Base-by-base conservation (phyloP, 2,113 vertebrate genomes). In the Arothron firmamentum region DNA sequence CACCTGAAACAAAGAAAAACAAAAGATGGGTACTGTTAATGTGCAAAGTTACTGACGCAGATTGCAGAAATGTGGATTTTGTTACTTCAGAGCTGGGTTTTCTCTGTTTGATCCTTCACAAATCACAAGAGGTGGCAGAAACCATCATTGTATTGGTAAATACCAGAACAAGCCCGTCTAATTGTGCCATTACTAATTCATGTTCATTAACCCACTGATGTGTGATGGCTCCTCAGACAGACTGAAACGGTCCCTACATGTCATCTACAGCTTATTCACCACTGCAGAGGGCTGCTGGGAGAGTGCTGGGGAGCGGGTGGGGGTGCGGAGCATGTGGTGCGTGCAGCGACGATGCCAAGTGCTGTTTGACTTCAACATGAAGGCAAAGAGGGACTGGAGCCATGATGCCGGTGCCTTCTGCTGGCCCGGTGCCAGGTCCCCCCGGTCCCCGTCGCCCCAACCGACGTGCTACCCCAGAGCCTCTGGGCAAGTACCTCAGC, bases 171-270 rank as follows among this genome's bases (percentile, higher is more conserved):
- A 77, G 62, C 70, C 68, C 52, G 23, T 86, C 82, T 90, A 87
- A 89, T 85, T 85, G 83, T 80, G 77, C 78, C 78, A 88, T 87
- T 86, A 88, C 86, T 90, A 90, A 91, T 90, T 89, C 85, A 88
- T 87, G 87, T 86, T 84, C 87, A 88, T 90, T 88, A 88, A 89
- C 79, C 77, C 72, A 64, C 69, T 74, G 77, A 88, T 87, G 85
- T 86, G 82, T 79, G 74, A 88, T 81, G 85, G 72, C 78, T 77
- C 67, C 31, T 52, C 76, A 81, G 68, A 80, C 70, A 77, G 77
- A 73, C 77, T 66, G 64, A 45, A 58, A 60, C 65, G 83, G 81
- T 79, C 83, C 76, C 65, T 62, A 66, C 46, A 68, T 70, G 74
- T 82, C 77, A 80, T 83, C 76, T 84, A 77, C 56, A 62, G 74